A percentile compares a stretch with the other conserved stretches of the same genome.
Evolutionary conservation across 1,140 invertebrate species (phyloP).

Genomic region (Tetramorium parvispinum): DNA sequence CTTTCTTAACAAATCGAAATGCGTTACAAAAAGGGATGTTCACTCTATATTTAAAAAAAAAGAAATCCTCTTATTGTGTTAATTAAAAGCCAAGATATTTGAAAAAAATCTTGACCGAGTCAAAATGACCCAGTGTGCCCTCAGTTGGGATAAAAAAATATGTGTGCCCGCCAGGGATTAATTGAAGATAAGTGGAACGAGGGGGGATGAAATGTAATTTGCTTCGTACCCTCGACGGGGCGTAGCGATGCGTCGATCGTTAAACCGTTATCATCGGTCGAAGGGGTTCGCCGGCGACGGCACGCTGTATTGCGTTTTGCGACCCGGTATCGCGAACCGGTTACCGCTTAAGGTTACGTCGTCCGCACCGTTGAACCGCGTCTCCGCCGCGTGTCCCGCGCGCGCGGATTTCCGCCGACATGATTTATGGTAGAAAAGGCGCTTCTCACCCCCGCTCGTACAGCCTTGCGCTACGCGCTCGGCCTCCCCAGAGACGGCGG

Average conservation of each 20-base stretch:
- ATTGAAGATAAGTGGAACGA: conserved; percentile 2
- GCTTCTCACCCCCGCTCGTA: not conserved
- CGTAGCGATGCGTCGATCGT: conserved; percentile 1
- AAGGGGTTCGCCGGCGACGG: not conserved
- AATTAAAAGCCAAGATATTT: no score
- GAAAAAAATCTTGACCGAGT: no score
- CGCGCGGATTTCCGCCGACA: conserved; percentile 62
- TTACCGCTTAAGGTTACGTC: conserved; percentile 51
- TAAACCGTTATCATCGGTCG: conserved; percentile 39
- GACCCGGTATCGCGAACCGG: conserved; percentile 19
- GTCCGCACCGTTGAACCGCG: conserved; percentile 48
- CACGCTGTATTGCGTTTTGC: not conserved
- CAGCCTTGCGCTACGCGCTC: conserved; percentile 11
- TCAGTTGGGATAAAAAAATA: no score
- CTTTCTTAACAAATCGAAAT: no score
- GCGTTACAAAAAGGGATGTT: no score
- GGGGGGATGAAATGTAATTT: not conserved
- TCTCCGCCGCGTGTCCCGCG: conserved; percentile 16
- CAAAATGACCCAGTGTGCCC: no score
- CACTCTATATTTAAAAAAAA: no score
- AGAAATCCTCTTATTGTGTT: no score
- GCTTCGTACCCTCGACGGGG: not conserved
- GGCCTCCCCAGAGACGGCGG: conserved; percentile 37
- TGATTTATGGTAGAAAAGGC: conserved; percentile 71
- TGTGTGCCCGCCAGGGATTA: no score